Conservation (phyloP, 2,797 vertebrate species). For the Semaprochilodus insignis region DNA sequence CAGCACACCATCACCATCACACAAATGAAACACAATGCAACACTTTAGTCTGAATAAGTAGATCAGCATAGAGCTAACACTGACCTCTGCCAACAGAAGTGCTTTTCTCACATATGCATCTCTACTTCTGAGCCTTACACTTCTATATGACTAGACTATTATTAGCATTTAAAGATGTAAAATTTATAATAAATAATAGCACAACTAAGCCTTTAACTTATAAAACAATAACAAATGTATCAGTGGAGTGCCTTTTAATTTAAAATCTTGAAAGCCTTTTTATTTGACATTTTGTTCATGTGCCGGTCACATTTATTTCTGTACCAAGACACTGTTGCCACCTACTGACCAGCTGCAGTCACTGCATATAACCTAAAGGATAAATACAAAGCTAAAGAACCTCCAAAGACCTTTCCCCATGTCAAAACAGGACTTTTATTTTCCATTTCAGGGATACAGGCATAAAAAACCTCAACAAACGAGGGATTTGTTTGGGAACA, state of each 20-base stretch:
- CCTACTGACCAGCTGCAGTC: slow-evolving; percentile 22
- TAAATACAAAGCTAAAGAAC: too few relatives aligned
- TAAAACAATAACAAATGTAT: too few relatives aligned
- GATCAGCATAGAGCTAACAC: too few relatives aligned
- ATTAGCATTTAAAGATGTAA: too few relatives aligned
- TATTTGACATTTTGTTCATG: too few relatives aligned
- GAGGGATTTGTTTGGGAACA: slow-evolving; percentile 10
- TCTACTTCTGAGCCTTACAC: too few relatives aligned
- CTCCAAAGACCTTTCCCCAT: background rate
- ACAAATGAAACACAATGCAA: background rate
- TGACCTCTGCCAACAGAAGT: too few relatives aligned
- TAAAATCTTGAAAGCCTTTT: background rate
- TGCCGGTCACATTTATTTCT: background rate
- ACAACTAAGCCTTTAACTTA: too few relatives aligned
- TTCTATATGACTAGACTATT: too few relatives aligned
- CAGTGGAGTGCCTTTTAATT: background rate
- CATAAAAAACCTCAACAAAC: slow-evolving; percentile 47
- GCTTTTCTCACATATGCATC: too few relatives aligned
- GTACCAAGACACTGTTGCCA: background rate
- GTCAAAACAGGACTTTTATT: slow-evolving; percentile 45
- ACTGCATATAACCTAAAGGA: background rate
- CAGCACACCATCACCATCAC: background rate
- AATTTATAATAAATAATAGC: too few relatives aligned
- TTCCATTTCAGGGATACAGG: slow-evolving; percentile 31
- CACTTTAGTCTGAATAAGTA: background rate